Base-by-base conservation (phyloP, 2,888 invertebrate genomes). In the Coenonympha glycerion region DNA sequence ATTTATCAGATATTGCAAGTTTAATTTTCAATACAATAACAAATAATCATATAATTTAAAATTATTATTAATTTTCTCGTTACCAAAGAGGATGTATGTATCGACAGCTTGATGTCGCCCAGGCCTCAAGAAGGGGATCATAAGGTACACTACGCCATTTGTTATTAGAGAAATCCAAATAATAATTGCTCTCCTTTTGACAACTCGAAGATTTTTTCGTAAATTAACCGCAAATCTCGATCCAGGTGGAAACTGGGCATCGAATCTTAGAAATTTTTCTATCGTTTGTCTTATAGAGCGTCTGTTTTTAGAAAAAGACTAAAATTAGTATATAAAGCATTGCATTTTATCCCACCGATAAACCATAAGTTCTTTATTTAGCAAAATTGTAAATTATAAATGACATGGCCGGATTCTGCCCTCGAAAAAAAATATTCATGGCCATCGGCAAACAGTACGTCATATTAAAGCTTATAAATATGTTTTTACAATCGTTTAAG, bases 131-230 rank as follows among this genome's bases (percentile, higher is more conserved):
- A 70, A 44, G 0, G 74, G 69, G 37, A 63, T 57, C 1, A 54
- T 1, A 2, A 65, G 5, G 36, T 77, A 79, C 0, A 69, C 18
- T 0, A 66, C 37, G 0, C 71, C 70, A 31, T 76, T 71, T 0
- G 53, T 52, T n/a, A 71, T 67, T 31, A 79, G 60, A 2, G 68
- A 59, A 1, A 63, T 4, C 75, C 75, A 79, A 52, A 72, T 73
- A 0, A 68, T 16, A 2, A 70, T 51, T 2, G 72, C 74, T 1
- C 78, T 63, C 26, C 60, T 66, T 59, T 79, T 79, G 2, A 78
- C 73, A 2, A 39, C 36, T 16, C 65, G 61, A 21, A 79, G 45
- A 6, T 54, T 53, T 0, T 15, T 58, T 24, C 62, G 47, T 11
- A 78, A 56, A 41, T 74, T 75, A 1, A 37, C 53, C 6, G 60